A percentile compares a stretch with the other conserved stretches of the same genome.
These are phyloP conservation scores for Meghimatium bilineatum DNA, from an alignment of 2,888 invertebrate genomes.

Conservation along the genomic window DNA sequence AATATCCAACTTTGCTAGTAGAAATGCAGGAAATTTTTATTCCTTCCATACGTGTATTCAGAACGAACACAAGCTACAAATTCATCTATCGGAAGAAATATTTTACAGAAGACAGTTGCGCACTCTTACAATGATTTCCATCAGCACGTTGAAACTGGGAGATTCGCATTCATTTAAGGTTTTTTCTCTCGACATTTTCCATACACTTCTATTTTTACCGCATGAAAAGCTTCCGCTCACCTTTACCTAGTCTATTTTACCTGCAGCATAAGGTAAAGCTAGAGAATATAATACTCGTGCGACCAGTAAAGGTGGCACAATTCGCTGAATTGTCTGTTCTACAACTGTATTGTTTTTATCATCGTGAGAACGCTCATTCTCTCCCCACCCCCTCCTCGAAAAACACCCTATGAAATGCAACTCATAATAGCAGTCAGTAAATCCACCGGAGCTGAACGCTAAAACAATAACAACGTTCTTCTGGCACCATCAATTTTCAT, in stretches of 20 bases:
- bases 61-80: no score
- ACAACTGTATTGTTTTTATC: background rate
- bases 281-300: conserved; percentile 1
- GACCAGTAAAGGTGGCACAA: conserved; percentile 3
- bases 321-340: background rate
- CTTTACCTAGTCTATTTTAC: background rate
- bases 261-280: background rate
- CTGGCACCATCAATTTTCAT: background rate
- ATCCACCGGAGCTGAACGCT: background rate
- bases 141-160: conserved; percentile 5
- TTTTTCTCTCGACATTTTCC: no score
- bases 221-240: background rate
- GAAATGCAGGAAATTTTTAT: no score
- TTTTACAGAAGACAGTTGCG: background rate
- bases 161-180: background rate
- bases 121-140: background rate
- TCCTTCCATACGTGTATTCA: no score
- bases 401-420: background rate
- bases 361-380: no score
- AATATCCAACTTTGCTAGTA: no score
- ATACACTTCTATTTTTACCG: background rate
- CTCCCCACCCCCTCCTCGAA: background rate
- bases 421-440: conserved; percentile 4
- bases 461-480: background rate
- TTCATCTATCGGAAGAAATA: no score